These are phyloP conservation scores for Tribolium castaneum DNA, from an alignment of 1,140 invertebrate species.

Conservation along the genomic window DNA sequence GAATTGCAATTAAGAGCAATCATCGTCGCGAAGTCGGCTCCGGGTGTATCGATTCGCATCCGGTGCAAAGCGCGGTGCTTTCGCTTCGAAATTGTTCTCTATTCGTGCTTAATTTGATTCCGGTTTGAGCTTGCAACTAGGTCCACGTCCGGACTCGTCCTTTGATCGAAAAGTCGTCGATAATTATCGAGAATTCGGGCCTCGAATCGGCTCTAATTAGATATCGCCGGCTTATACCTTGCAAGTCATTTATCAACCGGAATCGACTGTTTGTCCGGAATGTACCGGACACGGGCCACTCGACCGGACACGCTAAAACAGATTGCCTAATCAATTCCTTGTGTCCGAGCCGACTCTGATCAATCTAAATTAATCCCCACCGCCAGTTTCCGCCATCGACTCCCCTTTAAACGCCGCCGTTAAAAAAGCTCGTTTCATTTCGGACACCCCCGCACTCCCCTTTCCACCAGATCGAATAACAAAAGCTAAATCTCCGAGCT, in stretches of 20 bases:
- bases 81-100: constrained; percentile 44
- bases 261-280: constrained; percentile 45
- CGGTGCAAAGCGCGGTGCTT: constrained; percentile 17
- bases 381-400: constrained; percentile 50
- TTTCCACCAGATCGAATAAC: constrained; percentile 35
- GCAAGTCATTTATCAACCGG: constrained; percentile 39
- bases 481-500: constrained; percentile 44
- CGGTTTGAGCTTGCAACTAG: constrained; percentile 38
- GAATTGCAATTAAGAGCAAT: constrained; percentile 47
- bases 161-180: constrained; percentile 22
- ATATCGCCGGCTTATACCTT: neutral
- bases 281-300: constrained; percentile 61
- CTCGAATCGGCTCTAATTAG: neutral
- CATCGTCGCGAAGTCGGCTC: constrained; percentile 40
- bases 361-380: constrained; percentile 65
- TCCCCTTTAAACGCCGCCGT: constrained; percentile 46
- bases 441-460: neutral
- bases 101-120: constrained; percentile 47
- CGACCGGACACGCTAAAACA: constrained; percentile 65
- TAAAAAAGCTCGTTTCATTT: constrained; percentile 52
- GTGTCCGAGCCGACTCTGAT: constrained; percentile 64
- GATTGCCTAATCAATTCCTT: constrained; percentile 66
- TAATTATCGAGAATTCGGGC: constrained; percentile 4
- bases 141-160: constrained; percentile 30
- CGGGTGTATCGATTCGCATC: constrained; percentile 45